Evolutionary conservation across 2,797 vertebrate species (phyloP).

Genomic region (Protosalanx chinensis): DNA sequence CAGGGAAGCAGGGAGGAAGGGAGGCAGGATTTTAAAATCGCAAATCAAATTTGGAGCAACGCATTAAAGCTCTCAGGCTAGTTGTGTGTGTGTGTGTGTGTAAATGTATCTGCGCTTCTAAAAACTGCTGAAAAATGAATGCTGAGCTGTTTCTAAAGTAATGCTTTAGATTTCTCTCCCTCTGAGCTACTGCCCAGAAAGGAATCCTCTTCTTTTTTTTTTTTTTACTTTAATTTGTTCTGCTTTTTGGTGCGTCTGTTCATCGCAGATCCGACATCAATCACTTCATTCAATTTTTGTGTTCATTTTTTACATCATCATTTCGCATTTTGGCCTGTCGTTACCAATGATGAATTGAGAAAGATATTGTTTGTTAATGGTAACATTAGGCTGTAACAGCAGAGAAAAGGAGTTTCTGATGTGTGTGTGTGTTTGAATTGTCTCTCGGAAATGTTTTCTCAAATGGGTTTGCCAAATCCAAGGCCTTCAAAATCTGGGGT

Average conservation of each 20-base stretch:
- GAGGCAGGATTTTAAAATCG: slow-evolving; percentile 40
- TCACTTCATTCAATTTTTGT: slow-evolving; percentile 51
- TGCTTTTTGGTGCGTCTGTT: slow-evolving; percentile 45
- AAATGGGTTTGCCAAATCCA: slow-evolving; percentile 44
- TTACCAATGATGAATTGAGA: slow-evolving; percentile 57
- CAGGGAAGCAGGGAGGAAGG: slow-evolving; percentile 13
- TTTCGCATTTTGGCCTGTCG: slow-evolving; percentile 53
- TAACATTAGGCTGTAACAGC: slow-evolving; percentile 43
- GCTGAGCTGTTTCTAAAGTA: slow-evolving; percentile 50
- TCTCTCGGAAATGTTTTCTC: slow-evolving; percentile 39
- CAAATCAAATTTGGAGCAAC: slow-evolving; percentile 55
- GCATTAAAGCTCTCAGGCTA: slow-evolving; percentile 37
- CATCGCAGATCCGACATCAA: slow-evolving; percentile 51
- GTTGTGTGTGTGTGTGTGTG: slow-evolving; percentile 5
- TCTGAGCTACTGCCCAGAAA: slow-evolving; percentile 54
- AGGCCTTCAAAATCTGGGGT: slow-evolving; percentile 36
- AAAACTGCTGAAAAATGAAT: slow-evolving; percentile 51
- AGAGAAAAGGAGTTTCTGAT: slow-evolving; percentile 32
- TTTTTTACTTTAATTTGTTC: slow-evolving; percentile 55
- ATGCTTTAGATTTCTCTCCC: slow-evolving; percentile 53
- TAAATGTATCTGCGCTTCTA: slow-evolving; percentile 18
- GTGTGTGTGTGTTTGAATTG: slow-evolving; percentile 28
- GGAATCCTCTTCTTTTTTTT: too few species aligned
- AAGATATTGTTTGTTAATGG: slow-evolving; percentile 47
- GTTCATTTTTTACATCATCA: slow-evolving; percentile 56